Evolutionary conservation across 2,797 vertebrate species (phyloP).

Genomic region (Uromys caudimaculatus): DNA sequence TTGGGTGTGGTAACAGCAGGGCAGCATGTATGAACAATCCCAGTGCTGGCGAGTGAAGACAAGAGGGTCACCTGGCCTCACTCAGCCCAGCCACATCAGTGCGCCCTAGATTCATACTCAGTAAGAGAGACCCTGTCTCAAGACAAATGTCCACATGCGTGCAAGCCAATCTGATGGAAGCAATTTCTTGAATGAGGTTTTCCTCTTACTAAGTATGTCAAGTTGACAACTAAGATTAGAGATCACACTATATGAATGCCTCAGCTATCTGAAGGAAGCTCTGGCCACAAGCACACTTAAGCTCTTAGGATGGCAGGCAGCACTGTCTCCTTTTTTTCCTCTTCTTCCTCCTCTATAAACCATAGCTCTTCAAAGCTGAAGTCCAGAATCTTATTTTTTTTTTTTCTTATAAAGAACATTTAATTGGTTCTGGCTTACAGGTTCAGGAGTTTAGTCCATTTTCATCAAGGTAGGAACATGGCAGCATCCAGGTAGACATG

Average conservation of each 20-base stretch:
- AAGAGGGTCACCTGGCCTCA: not conserved
- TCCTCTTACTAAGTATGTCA: not conserved
- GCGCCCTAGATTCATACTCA: not conserved
- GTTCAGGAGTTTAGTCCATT: too few relatives aligned
- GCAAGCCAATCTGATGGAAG: not conserved
- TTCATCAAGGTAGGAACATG: too few relatives aligned
- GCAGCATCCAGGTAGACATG: too few relatives aligned
- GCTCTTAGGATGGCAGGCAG: not conserved
- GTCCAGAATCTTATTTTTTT: not conserved
- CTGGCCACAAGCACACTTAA: not conserved
- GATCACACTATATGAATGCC: not conserved
- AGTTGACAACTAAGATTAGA: not conserved
- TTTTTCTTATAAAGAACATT: too few relatives aligned
- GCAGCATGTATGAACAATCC: not conserved
- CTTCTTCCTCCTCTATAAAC: not conserved
- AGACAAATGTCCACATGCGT: not conserved
- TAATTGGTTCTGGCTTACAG: too few relatives aligned
- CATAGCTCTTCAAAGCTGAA: not conserved
- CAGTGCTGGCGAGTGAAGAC: not conserved
- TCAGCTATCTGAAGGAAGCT: conserved; percentile 9
- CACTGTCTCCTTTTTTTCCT: not conserved
- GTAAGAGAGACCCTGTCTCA: not conserved
- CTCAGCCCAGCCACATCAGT: not conserved
- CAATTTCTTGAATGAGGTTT: not conserved
- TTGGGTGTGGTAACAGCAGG: not conserved